A percentile compares a stretch with the other conserved stretches of the same genome.
Evolutionary conservation across 2,113 vertebrate species (phyloP).

Genomic region (Elgaria multicarinata): DNA sequence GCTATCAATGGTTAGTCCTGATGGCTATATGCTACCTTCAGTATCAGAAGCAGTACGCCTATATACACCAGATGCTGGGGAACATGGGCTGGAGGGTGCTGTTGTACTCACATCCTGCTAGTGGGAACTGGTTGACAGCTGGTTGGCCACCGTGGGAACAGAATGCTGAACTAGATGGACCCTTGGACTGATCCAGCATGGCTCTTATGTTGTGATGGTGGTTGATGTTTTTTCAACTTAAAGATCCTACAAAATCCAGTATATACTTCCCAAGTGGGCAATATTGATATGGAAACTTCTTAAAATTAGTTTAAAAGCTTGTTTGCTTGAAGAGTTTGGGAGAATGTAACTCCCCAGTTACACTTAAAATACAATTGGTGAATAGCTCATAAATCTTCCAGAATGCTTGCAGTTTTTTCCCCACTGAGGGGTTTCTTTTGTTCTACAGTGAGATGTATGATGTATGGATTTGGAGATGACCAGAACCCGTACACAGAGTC

Average conservation of each 20-base stretch:
- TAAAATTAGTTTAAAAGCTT: not conserved
- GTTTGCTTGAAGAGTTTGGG: not conserved
- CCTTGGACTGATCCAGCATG: too few species aligned
- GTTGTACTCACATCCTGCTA: too few species aligned
- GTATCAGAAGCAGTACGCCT: too few species aligned
- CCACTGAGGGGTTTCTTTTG: not conserved
- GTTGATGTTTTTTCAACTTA: not conserved
- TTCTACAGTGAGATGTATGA: conserved; percentile 92
- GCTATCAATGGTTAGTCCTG: too few species aligned
- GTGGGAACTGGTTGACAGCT: too few species aligned
- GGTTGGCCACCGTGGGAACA: too few species aligned
- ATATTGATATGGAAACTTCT: not conserved
- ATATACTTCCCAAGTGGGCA: not conserved
- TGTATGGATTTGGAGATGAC: conserved; percentile 99
- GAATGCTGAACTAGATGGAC: too few species aligned
- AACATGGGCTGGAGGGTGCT: too few species aligned
- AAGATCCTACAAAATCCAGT: not conserved
- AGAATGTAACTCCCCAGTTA: not conserved
- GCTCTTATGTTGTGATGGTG: too few species aligned
- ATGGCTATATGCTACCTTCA: too few species aligned
- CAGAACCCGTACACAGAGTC: conserved; percentile 99
- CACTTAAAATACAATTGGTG: not conserved
- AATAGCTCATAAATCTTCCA: not conserved
- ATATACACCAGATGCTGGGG: too few species aligned
- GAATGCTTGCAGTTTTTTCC: not conserved